Evolutionary conservation across 2,888 invertebrate genomes (phyloP).

Genomic region (Tipula helvola): DNA sequence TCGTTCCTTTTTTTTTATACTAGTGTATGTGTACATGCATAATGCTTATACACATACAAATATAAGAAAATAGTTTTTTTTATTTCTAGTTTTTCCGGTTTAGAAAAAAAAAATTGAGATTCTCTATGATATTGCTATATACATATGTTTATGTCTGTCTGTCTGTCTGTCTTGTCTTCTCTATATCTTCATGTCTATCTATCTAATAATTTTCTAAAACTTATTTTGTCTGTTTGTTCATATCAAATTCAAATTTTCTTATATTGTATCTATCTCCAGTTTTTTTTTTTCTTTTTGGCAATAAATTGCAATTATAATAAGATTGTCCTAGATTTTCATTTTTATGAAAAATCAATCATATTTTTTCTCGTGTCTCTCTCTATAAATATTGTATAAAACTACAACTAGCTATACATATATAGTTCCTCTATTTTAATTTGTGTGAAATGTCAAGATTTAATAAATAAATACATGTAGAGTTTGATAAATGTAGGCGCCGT

Average conservation of each 20-base stretch:
- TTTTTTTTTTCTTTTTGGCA: neutral
- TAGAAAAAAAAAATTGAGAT: neutral
- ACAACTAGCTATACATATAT: neutral
- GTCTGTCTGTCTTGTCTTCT: conserved; percentile 17
- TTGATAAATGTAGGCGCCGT: neutral
- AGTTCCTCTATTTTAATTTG: neutral
- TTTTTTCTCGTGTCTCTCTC: neutral
- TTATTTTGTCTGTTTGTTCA: neutral
- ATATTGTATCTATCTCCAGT: neutral
- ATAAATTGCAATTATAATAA: neutral
- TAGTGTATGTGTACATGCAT: neutral
- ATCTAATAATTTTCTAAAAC: neutral
- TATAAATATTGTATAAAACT: neutral
- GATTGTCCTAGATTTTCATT: neutral
- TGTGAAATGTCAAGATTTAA: neutral
- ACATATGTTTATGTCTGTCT: conserved; percentile 16
- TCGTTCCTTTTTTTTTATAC: neutral
- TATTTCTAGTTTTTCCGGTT: neutral
- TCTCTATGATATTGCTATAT: neutral
- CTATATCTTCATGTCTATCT: conserved; percentile 16
- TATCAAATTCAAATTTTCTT: neutral
- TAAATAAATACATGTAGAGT: neutral
- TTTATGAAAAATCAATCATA: conserved; percentile 4
- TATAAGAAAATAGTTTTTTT: neutral
- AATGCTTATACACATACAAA: neutral